Percentiles rank a stretch among this genome's conserved stretches.
These are phyloP conservation scores for Drosophila serrata DNA, from an alignment of 1,140 invertebrate genomes.

Conservation along the genomic window DNA sequence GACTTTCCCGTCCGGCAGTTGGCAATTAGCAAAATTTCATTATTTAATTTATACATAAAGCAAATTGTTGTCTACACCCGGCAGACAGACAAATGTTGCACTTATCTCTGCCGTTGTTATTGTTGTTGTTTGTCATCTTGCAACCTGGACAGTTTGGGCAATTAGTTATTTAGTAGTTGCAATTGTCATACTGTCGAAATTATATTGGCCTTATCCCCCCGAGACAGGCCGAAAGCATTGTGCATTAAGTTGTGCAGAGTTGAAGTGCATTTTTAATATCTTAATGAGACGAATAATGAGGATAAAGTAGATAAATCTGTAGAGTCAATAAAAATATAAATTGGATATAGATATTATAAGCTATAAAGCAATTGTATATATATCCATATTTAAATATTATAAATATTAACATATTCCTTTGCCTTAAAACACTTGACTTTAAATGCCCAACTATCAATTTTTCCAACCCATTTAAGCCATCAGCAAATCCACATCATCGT, in stretches of 20 bases:
- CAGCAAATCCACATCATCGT: constrained; percentile 19
- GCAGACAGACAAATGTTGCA: constrained; percentile 46
- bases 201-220: constrained; percentile 31
- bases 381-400: not conserved
- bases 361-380: not conserved
- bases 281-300: constrained; percentile 38
- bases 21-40: constrained; percentile 76
- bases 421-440: not conserved
- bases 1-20: constrained; percentile 35
- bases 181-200: constrained; percentile 58
- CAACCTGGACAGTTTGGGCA: constrained; percentile 35
- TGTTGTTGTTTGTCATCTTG: constrained; percentile 38
- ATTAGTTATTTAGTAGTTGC: constrained; percentile 76
- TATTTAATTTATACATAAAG: constrained; percentile 68
- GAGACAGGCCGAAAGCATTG: constrained; percentile 19
- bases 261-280: constrained; percentile 48
- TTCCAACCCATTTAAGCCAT: constrained; percentile 32
- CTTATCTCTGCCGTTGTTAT: constrained; percentile 23
- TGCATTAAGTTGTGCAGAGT: constrained; percentile 47
- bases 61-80: constrained; percentile 39
- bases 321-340: not conserved
- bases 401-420: too few relatives aligned
- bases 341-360: not conserved
- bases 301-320: too few relatives aligned
- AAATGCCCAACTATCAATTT: constrained; percentile 8